phyloP scores from a whole-genome alignment of 2,113 vertebrate species.

The Rattus norvegicus region GRCr8 NC_086028.1:107070501-107071000 shows the following conservation, averaged over 20 bases:
- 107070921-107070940: neutral
- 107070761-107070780: neutral
- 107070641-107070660: neutral
- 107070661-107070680: neutral
- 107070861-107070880: neutral
- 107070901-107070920: neutral
- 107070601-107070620: neutral
- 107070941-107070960: neutral
- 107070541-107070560: neutral
- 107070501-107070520: neutral
- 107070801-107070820: neutral
- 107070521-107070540: neutral
- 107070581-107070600: neutral
- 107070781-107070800: neutral
- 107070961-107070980: neutral
- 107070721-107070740: neutral
- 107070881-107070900: neutral
- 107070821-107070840: neutral
- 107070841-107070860: no score
- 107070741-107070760: neutral
- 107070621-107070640: accelerated
- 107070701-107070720: neutral
- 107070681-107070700: neutral
- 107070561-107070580: neutral
- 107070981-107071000: neutral